These are phyloP conservation scores for Emesis furor DNA, from an alignment of 2,888 invertebrate genomes.

Conservation along the genomic window DNA sequence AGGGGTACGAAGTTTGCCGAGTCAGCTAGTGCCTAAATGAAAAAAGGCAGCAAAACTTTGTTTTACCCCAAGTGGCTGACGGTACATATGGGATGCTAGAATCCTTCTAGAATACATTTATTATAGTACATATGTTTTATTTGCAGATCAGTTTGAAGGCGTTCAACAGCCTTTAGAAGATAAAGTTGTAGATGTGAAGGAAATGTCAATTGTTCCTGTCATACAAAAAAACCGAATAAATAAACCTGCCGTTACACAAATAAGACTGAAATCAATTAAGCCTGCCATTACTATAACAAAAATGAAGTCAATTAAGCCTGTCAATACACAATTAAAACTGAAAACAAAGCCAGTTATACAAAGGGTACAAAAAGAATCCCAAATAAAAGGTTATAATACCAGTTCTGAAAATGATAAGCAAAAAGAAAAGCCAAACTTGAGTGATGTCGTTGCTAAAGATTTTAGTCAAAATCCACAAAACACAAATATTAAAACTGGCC, in stretches of 20 bases:
- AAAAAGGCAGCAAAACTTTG: no score
- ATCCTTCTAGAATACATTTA: no score
- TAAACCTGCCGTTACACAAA: no score
- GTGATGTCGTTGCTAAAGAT: not conserved
- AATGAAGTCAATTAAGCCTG: no score
- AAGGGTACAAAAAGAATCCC: not conserved
- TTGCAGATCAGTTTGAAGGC: not conserved
- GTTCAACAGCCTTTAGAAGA: not conserved
- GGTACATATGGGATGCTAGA: no score
- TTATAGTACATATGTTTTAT: not conserved
- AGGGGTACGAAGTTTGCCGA: no score
- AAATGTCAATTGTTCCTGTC: not conserved
- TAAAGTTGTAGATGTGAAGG: not conserved
- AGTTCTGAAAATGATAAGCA: not conserved
- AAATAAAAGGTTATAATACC: not conserved
- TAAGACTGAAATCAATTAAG: not conserved
- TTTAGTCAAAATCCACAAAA: not conserved
- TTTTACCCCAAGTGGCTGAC: no score
- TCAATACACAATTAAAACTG: no score
- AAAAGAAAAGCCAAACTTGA: not conserved
- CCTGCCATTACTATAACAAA: no score
- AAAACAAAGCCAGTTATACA: no score
- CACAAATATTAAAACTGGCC: not conserved
- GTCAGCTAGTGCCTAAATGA: no score
- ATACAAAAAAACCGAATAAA: not conserved